Base-by-base conservation (phyloP, 2,113 vertebrate species). In the Neodon shergylaensis region DNA sequence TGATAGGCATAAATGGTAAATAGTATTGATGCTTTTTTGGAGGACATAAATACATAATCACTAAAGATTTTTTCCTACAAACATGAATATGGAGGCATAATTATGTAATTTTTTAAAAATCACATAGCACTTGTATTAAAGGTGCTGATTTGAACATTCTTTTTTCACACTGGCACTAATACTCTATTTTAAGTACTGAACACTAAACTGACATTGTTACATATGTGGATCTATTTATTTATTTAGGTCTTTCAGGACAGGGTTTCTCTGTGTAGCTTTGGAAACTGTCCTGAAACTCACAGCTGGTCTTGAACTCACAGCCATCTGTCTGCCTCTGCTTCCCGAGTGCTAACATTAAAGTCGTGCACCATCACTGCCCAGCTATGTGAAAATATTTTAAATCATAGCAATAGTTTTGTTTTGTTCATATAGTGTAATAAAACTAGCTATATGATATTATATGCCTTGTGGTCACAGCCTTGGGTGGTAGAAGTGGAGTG, bases 1-100 rank as follows among this genome's bases (percentile, higher is more conserved):
- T 89, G 16, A 21, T 79, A 72, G 65, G 63, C 61, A 63, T 94
- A 96, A 92, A 87, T 92, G 39, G 90, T 92, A 93, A 96, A 54
- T 76, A 68, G 16, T 14, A 87, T 88, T 87, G 63, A 47, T 92
- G 54, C 42, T 33, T 93, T 92, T 70, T 83, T 88, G 31, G 36
- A 33, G 2, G 24, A 89, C 17, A 36, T 31, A 85, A 81, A 87
- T 92, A 33, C 70, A 36, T 13, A 92, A 44, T 96, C 47, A 76
- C 65, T 84, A 17, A 26, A 47, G 36, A 21, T 93, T 61, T 90
- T 97, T 95, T 94, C 21, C 58, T 81, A 65, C 49, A 88, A 91
- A 58, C 42, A 77, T 91, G n/a, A 88, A 85, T 91, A 63, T 19
- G 73, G 76, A 91, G 61, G 33, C 52, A 63, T 70, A 77, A 39